Conservation (phyloP, 2,888 invertebrate species). For the Synergus gifuensis region DNA sequence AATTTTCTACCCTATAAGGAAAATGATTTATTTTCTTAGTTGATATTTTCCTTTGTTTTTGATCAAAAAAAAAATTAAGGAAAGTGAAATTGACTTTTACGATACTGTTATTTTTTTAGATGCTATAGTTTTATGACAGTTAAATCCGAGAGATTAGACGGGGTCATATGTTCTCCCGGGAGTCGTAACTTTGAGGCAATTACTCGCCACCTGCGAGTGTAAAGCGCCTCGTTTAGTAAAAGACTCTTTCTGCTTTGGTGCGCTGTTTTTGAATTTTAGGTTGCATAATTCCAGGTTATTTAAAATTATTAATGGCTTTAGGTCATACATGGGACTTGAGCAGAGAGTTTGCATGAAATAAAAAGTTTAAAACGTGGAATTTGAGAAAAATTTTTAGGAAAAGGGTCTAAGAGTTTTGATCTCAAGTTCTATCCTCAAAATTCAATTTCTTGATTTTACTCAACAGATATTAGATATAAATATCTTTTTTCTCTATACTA, state of each 20-base stretch:
- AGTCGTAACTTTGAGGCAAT: constrained; percentile 6
- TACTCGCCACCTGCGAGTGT: not conserved
- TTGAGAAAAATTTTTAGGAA: too few species aligned
- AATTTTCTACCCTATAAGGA: not conserved
- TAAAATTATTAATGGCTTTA: not conserved
- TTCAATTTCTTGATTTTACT: too few species aligned
- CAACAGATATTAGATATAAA: too few species aligned
- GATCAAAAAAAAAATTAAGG: not conserved
- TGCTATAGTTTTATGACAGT: not conserved
- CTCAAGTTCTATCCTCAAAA: too few species aligned
- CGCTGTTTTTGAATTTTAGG: not conserved
- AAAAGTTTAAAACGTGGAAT: not conserved
- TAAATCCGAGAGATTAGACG: not conserved
- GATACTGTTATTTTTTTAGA: not conserved
- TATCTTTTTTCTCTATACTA: too few species aligned
- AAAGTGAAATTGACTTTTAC: not conserved
- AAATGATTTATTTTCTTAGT: not conserved
- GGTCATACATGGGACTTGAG: not conserved
- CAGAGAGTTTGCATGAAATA: not conserved
- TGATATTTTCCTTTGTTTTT: not conserved
- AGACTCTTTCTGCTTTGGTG: not conserved
- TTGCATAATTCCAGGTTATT: not conserved
- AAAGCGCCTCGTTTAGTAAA: not conserved
- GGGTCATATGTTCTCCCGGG: constrained; percentile 3
- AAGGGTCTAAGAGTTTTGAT: not conserved